Percentiles rank a stretch among this genome's conserved stretches.
Evolutionary conservation across 2,797 vertebrate species (phyloP).

Genomic region (Manis javanica): DNA sequence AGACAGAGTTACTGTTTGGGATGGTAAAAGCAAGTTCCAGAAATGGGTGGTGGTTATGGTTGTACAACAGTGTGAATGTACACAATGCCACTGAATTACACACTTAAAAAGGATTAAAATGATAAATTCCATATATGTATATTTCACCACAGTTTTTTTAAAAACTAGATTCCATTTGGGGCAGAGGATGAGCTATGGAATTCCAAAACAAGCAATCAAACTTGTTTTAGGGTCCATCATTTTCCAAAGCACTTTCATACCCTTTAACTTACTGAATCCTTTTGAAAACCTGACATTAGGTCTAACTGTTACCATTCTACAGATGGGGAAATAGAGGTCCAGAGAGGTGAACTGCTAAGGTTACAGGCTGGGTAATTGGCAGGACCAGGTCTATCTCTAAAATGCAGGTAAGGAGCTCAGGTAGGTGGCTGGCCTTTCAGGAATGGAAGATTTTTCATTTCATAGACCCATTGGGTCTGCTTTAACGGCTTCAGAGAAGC

Average conservation of each 20-base stretch:
- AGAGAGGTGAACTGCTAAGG: not conserved
- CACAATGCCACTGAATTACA: not conserved
- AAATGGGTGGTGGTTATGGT: not conserved
- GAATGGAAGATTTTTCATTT: not conserved
- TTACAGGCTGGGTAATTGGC: not conserved
- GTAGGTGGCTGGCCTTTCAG: not conserved
- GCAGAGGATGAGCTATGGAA: not conserved
- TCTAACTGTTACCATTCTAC: not conserved
- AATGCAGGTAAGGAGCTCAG: not conserved
- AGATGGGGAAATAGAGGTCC: not conserved
- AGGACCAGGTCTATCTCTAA: not conserved
- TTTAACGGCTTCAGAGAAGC: not conserved
- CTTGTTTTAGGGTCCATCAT: not conserved
- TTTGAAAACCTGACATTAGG: not conserved
- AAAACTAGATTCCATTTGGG: not conserved
- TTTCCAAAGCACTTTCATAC: not conserved
- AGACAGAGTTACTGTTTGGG: not conserved
- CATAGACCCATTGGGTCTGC: not conserved
- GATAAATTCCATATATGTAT: not conserved
- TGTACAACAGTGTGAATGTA: not conserved
- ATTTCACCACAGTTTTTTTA: not conserved
- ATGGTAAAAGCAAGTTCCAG: not conserved
- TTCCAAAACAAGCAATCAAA: not conserved
- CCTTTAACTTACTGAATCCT: not conserved
- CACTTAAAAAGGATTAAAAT: not conserved